Base-by-base conservation (phyloP, 2,113 vertebrate genomes). In the Nanorana parkeri region DNA sequence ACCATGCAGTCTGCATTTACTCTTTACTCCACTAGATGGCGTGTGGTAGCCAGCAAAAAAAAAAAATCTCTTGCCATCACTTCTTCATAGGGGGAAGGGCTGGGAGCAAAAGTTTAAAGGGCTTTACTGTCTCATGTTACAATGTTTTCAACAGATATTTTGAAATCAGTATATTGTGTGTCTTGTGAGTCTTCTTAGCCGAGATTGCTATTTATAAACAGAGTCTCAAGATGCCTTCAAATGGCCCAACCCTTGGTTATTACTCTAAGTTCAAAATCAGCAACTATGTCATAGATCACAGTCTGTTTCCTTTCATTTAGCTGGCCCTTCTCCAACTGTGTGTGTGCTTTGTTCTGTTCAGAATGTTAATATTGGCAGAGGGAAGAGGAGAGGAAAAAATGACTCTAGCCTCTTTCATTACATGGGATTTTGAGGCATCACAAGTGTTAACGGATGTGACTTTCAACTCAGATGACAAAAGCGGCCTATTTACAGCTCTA, bases 341-440 rank as follows among this genome's bases (percentile, higher is more conserved):
- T 51, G 58, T 65, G 69, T 19, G 79, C 79, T 81, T 81, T 81
- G 79, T 81, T 74, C 79, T 81, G 68, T 81, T 81, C 74, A 69
- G 79, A 81, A 81, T 81, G 79, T 81, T 81, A 81, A 81, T 81
- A 81, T 74, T 81, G 79, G 79, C 79, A 74, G 79, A 72, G 61
- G 36, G 68, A 74, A 56, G 68, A 72, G 58, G 71, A 73, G 79
- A 65, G 79, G 77, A 79, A 79, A 79, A 79, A 68, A 56, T 79
- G 66, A 79, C 77, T 79, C 20, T 28, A 41, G 69, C 69, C 68
- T 55, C 60, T 52, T 29, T 67, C 23, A 71, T 58, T 72, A 41
- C 23, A 32, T 19, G 28, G 56, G 23, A 21, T n/a, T 61, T 36
- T 10, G 20, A 52, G 20, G 79, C 60, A 64, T 63, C 69, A 29